Percentiles rank a stretch among this genome's conserved stretches.
phyloP scores from a whole-genome alignment of 2,797 vertebrate genomes.

The Sternotherus odoratus region DNA sequence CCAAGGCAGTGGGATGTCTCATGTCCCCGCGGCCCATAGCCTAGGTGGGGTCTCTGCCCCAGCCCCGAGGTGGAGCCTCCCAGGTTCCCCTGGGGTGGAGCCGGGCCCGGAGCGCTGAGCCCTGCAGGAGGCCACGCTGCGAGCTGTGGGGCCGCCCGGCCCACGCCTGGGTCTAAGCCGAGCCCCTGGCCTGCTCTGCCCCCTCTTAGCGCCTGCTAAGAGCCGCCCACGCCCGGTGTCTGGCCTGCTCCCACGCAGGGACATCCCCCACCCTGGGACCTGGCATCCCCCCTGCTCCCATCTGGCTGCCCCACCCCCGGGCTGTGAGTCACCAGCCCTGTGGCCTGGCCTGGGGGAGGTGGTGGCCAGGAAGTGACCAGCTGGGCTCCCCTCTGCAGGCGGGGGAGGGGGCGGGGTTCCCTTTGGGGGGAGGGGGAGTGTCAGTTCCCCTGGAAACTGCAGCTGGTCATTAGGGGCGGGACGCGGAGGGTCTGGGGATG shows the following conservation, averaged over 20 bases:
- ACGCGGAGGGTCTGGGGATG: slow-evolving; percentile 63
- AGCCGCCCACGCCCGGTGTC: background rate
- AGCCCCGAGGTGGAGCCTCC: too few species aligned
- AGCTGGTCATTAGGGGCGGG: slow-evolving; percentile 68
- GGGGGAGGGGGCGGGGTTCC: slow-evolving; percentile 47
- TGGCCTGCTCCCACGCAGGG: background rate
- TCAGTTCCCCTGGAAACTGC: slow-evolving; percentile 73
- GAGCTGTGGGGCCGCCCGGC: background rate
- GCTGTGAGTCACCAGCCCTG: too few species aligned
- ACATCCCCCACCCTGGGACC: background rate
- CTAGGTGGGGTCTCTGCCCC: too few species aligned
- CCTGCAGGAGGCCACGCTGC: too few species aligned
- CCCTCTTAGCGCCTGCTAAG: background rate
- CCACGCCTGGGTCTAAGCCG: slow-evolving; percentile 16
- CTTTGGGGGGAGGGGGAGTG: slow-evolving; percentile 64
- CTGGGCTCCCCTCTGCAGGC: background rate
- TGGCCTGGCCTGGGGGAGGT: too few species aligned
- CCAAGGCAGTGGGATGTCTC: background rate
- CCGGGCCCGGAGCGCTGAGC: too few species aligned
- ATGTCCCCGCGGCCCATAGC: too few species aligned
- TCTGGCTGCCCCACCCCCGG: too few species aligned
- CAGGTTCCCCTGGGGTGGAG: too few species aligned
- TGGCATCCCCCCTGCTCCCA: background rate
- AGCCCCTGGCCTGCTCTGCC: background rate
- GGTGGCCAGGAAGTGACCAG: too few species aligned